Conservation (phyloP, 1,140 invertebrate genomes). For the Matsumurasca onukii region DNA sequence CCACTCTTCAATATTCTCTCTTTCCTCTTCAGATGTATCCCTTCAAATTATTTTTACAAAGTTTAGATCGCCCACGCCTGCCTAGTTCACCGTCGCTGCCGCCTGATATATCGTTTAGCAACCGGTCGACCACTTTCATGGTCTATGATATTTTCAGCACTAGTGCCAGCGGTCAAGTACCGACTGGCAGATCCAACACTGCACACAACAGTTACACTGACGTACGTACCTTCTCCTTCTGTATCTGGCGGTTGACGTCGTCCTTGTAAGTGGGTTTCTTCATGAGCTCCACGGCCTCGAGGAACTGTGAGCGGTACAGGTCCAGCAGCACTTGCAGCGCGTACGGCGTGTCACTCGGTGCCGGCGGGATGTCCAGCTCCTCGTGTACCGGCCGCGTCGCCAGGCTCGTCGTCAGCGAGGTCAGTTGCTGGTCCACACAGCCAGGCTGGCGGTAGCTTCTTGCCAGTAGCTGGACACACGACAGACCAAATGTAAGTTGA, state of each 20-base stretch:
- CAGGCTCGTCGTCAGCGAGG: slow-evolving; percentile 61
- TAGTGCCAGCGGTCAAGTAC: no score
- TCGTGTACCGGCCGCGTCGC: slow-evolving; percentile 64
- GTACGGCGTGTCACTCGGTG: slow-evolving; percentile 77
- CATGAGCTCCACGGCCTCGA: slow-evolving; percentile 79
- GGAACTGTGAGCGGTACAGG: slow-evolving; percentile 76
- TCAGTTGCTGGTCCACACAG: slow-evolving; percentile 86
- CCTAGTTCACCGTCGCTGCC: no score
- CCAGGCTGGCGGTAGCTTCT: slow-evolving; percentile 80
- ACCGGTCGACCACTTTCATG: no score
- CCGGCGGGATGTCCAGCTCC: slow-evolving; percentile 76
- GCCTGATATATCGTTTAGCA: no score
- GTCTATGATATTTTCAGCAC: no score
- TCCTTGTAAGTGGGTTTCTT: slow-evolving; percentile 71
- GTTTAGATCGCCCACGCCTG: no score
- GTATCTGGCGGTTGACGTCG: slow-evolving; percentile 74
- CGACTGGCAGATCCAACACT: no score
- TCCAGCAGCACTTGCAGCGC: slow-evolving; percentile 83
- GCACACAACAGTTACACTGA: no score
- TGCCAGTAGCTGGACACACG: slow-evolving; percentile 53
- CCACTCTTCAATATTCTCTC: no score
- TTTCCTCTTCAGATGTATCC: no score
- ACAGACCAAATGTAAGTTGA: no score
- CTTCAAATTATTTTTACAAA: no score
- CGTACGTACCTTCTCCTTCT: slow-evolving; percentile 69